Percentiles rank a stretch among this genome's conserved stretches.
Conservation (phyloP, 2,797 vertebrate genomes). For the Scyliorhinus canicula region DNA sequence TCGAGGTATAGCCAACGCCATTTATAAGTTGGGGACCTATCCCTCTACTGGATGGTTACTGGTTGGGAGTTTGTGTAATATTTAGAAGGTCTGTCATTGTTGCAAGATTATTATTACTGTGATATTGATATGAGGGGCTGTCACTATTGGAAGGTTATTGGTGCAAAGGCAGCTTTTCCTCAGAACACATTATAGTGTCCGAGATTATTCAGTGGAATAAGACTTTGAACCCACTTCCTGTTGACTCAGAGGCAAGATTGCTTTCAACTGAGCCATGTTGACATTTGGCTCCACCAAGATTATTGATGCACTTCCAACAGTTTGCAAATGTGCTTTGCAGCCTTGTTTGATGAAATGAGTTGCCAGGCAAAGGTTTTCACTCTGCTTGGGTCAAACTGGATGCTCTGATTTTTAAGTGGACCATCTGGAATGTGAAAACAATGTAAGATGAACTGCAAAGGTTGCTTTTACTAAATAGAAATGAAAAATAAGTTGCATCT, state of each 20-base stretch:
- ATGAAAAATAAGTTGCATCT: neutral
- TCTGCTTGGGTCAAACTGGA: neutral
- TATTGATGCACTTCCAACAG: neutral
- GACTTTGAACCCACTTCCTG: neutral
- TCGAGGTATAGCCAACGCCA: too few relatives aligned
- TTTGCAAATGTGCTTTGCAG: neutral
- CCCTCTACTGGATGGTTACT: neutral
- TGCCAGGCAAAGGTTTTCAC: neutral
- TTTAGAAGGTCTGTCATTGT: neutral
- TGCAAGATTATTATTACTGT: neutral
- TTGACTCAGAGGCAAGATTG: neutral
- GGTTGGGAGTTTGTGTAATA: neutral
- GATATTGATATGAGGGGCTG: neutral
- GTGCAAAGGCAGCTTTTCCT: neutral
- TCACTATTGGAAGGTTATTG: neutral
- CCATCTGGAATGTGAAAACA: neutral
- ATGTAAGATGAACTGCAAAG: neutral
- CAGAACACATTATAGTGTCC: neutral
- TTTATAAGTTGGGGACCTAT: neutral
- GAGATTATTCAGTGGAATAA: neutral
- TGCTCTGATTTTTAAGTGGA: neutral
- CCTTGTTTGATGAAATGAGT: neutral
- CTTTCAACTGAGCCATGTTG: neutral
- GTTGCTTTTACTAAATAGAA: neutral
- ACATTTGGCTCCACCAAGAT: neutral